These are phyloP conservation scores for Drosophila pandora DNA, from an alignment of 1,140 invertebrate species.

Conservation along the genomic window DNA sequence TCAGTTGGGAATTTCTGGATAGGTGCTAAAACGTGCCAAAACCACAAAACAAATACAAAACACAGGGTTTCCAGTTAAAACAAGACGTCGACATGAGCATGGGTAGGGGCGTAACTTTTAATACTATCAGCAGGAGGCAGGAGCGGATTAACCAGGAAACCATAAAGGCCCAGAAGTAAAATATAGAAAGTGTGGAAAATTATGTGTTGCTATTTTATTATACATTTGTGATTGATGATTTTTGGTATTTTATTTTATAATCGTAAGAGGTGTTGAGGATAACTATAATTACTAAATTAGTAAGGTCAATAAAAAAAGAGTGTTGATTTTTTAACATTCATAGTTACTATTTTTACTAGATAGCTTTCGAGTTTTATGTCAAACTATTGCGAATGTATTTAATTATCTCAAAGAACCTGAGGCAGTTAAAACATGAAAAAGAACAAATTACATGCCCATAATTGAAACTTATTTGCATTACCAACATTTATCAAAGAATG, in stretches of 20 bases:
- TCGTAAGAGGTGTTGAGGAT: neutral
- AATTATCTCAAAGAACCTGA: too few species aligned
- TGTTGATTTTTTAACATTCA: too few species aligned
- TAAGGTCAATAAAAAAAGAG: too few species aligned
- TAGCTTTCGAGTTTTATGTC: too few species aligned
- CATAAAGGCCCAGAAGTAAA: constrained; percentile 12
- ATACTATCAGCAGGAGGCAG: constrained; percentile 49
- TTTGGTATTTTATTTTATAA: neutral
- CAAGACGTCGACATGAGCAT: constrained; percentile 62
- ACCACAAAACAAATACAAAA: constrained; percentile 62
- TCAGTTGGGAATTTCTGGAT: constrained; percentile 64
- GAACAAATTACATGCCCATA: too few species aligned
- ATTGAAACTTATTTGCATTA: too few species aligned
- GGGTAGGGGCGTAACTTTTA: constrained; percentile 72
- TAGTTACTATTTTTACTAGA: too few species aligned
- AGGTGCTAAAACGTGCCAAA: constrained; percentile 70
- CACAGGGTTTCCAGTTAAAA: constrained; percentile 64
- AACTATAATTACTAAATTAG: too few species aligned
- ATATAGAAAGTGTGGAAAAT: neutral
- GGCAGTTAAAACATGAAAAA: too few species aligned
- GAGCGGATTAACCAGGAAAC: constrained; percentile 30
- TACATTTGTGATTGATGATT: too few species aligned
- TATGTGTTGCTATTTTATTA: neutral
- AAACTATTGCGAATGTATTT: too few species aligned
- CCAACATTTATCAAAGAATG: too few species aligned